Evolutionary conservation across 2,797 vertebrate genomes (phyloP), one percentile per base, ranked within the genome.

Genomic region (Neosilurus mollespiculum): DNA sequence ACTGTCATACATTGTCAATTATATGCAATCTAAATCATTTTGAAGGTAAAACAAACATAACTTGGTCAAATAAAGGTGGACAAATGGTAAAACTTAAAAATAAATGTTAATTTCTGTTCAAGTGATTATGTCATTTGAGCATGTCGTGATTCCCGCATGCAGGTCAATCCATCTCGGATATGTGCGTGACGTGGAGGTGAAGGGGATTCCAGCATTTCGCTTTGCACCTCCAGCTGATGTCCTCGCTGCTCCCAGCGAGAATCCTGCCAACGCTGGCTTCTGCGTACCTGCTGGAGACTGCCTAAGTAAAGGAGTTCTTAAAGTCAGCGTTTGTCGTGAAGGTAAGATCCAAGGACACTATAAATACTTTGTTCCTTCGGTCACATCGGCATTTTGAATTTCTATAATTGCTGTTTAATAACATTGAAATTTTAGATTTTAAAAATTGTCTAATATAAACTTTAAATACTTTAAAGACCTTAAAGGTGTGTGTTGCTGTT

Each of bases 261-360:
- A 96, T 87, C 95, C 95, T 20, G 80, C 86, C 30, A 96, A 96
- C 3, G 91, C 86, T 10, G 95, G 95, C 77, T 96, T 95, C 92
- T 96, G 95, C 2, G 95, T 95, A 79, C 95, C 95, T 56, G 91
- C 93, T 16, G 91, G 91, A 11, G 91, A 95, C 5, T 96, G 95
- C 79, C 94, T 95, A 9, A 93, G 94, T 88, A 94, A 94, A 16
- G 95, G 95, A 2, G 93, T 96, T 87, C 93, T 95, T 15, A 96
- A 96, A 93, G 94, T 96, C 91, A 96, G 95, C 89, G 93, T 95
- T 87, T 96, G 95, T 86, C 92, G 94, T 69, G 90, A 96, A 93
- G 95, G 95, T 96, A 89, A 54, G 82, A 20, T 10, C 4, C 26
- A 18, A n/a, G 43, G 1, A 0, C 10, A 70, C 10, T 0, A 30